These are phyloP conservation scores for Limnephilus marmoratus DNA, from an alignment of 2,888 invertebrate genomes.

Conservation along the genomic window DNA sequence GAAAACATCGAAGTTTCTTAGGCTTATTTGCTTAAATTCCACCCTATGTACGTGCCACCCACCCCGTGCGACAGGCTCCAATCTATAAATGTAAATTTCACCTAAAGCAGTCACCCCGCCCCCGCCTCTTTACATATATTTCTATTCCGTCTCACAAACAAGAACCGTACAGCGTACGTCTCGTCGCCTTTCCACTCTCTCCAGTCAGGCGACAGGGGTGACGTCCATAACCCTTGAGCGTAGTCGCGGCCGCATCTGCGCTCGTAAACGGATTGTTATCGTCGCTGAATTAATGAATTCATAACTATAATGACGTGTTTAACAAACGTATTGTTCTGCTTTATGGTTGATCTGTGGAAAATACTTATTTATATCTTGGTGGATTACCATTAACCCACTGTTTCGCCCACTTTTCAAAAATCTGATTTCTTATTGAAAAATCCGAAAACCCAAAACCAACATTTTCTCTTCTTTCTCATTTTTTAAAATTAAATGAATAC, in stretches of 20 bases:
- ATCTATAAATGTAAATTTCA: slow-evolving; percentile 65
- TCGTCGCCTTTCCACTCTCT: too few species aligned
- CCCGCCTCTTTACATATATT: slow-evolving; percentile 61
- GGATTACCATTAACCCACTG: background rate
- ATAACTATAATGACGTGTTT: background rate
- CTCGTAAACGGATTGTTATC: background rate
- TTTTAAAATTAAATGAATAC: background rate
- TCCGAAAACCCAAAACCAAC: background rate
- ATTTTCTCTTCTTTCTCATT: background rate
- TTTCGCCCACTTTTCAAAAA: background rate
- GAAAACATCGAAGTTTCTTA: background rate
- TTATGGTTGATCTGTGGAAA: background rate
- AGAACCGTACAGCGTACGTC: slow-evolving; percentile 37
- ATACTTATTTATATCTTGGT: background rate
- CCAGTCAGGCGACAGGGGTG: slow-evolving; percentile 2
- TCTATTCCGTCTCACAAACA: slow-evolving; percentile 65
- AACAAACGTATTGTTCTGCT: background rate
- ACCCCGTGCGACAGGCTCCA: slow-evolving; percentile 48
- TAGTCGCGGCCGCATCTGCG: too few species aligned
- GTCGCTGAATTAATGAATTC: background rate
- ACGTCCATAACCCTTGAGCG: background rate
- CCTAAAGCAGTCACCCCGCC: slow-evolving; percentile 53
- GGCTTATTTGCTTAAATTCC: background rate
- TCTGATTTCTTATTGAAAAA: too few species aligned
- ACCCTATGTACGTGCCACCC: background rate